Percentiles rank a stretch among this genome's conserved stretches.
Evolutionary conservation across 2,888 invertebrate genomes (phyloP).

Genomic region (Chromoteleia sp.): DNA sequence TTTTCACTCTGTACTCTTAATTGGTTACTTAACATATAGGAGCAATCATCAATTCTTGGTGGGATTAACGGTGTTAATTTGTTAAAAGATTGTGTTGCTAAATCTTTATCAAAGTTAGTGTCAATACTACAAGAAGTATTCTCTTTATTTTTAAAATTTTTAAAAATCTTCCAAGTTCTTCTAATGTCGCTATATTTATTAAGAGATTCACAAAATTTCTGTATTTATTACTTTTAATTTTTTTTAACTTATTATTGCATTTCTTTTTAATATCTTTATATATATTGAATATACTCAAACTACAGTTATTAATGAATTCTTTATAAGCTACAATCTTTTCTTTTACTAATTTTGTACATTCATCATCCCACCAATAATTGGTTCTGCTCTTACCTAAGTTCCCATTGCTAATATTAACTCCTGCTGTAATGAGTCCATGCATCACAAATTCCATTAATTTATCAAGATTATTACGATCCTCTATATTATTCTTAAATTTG

Average conservation of each 20-base stretch:
- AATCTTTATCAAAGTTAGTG: too few species aligned
- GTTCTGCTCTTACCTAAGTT: neutral
- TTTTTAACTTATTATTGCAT: slow-evolving; percentile 5
- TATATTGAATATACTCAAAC: neutral
- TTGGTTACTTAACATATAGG: too few species aligned
- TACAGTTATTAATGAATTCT: neutral
- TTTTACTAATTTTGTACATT: neutral
- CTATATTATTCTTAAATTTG: too few species aligned
- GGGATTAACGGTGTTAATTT: too few species aligned
- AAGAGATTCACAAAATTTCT: slow-evolving; percentile 7
- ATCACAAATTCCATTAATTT: too few species aligned
- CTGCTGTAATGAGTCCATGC: too few species aligned
- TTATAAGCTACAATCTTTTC: neutral
- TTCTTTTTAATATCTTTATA: slow-evolving; percentile 1
- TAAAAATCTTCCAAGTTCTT: slow-evolving; percentile 6
- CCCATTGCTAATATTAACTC: too few species aligned
- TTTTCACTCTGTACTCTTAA: too few species aligned
- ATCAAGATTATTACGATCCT: too few species aligned
- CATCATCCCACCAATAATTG: neutral
- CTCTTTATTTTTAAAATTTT: slow-evolving; percentile 10
- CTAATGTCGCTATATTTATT: neutral
- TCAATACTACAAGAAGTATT: too few species aligned
- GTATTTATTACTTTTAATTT: slow-evolving; percentile 22
- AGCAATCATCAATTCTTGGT: too few species aligned
- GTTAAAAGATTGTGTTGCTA: too few species aligned